These are phyloP conservation scores for Trinorchestia longiramus DNA, from an alignment of 1,140 invertebrate species.

Conservation along the genomic window DNA sequence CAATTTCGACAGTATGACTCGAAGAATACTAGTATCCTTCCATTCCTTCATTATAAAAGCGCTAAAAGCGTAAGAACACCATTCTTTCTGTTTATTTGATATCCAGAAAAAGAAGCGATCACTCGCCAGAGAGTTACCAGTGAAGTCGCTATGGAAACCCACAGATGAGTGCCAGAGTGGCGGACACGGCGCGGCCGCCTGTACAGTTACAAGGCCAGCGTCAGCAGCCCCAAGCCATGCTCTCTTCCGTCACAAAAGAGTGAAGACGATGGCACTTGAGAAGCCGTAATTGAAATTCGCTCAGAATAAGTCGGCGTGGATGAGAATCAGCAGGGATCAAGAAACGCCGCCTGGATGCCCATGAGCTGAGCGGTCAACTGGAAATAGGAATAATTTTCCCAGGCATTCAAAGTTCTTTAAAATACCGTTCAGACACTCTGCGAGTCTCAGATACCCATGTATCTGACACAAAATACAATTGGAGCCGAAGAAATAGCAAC, in stretches of 20 bases:
- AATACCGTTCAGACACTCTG: neutral
- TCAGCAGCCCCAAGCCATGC: neutral
- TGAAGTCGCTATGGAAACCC: too few relatives aligned
- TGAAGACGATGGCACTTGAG: neutral
- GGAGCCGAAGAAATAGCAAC: neutral
- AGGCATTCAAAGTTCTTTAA: neutral
- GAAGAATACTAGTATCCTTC: too few relatives aligned
- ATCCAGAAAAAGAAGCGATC: too few relatives aligned
- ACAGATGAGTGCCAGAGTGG: neutral
- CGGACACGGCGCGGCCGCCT: neutral
- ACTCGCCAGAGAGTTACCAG: too few relatives aligned
- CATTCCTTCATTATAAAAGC: too few relatives aligned
- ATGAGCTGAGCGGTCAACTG: neutral
- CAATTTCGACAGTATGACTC: too few relatives aligned
- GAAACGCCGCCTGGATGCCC: neutral
- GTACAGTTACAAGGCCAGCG: neutral
- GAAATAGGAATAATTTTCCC: neutral
- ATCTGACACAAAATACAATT: neutral
- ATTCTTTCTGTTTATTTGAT: too few relatives aligned
- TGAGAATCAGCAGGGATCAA: neutral
- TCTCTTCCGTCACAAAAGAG: neutral
- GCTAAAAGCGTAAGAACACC: too few relatives aligned
- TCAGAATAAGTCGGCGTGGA: neutral
- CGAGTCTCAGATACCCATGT: neutral
- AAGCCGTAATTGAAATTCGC: neutral